Percentiles rank a stretch among this genome's conserved stretches.
phyloP scores from a whole-genome alignment of 2,113 vertebrate genomes.

The Serranochromis macrocephalus region DNA sequence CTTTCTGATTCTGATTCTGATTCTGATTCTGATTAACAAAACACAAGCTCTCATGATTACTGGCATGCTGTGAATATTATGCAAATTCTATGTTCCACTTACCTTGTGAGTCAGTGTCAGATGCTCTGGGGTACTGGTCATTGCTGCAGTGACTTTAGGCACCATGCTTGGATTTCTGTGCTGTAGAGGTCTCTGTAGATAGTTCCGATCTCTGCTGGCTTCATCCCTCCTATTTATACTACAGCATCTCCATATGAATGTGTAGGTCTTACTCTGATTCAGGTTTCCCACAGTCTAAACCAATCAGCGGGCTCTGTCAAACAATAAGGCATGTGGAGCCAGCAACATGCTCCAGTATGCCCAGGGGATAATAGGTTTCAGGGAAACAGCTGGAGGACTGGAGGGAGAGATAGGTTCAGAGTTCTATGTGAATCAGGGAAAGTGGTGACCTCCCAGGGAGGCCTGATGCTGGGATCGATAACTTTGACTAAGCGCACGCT shows the following conservation, averaged over 20 bases:
- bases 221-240: conserved; percentile 55
- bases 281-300: conserved; percentile 59
- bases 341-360: background rate
- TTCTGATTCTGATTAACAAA: background rate
- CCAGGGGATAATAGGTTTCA: conserved; percentile 11
- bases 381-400: conserved; percentile 39
- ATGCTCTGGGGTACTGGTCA: background rate
- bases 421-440: conserved; percentile 39
- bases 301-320: conserved; percentile 32
- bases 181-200: background rate
- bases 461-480: background rate
- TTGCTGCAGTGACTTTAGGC: conserved; percentile 26
- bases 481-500: background rate
- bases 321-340: background rate
- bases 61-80: background rate
- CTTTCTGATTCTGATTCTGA: too few species aligned
- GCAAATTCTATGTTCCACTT: background rate
- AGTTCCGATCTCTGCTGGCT: conserved; percentile 31
- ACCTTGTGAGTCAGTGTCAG: conserved; percentile 31
- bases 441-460: conserved; percentile 24
- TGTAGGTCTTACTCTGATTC: conserved; percentile 43
- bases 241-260: conserved; percentile 60
- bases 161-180: background rate
- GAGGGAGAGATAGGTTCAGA: background rate
- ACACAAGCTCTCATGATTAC: background rate